These are phyloP conservation scores for Eudasyphora cyanicolor DNA, from an alignment of 2,888 invertebrate genomes.

Conservation along the genomic window DNA sequence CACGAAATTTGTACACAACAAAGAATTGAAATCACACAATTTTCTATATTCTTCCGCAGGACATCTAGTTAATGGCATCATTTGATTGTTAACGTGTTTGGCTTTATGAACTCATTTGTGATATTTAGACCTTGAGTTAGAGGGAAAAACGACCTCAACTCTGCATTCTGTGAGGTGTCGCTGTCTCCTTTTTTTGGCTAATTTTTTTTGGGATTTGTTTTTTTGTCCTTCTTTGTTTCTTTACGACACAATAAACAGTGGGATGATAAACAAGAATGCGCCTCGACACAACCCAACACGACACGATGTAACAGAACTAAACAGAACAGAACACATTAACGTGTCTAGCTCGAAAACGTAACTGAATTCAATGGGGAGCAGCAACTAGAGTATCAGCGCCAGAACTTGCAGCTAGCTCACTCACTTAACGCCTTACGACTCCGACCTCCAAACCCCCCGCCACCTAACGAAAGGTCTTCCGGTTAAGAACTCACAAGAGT, in stretches of 20 bases:
- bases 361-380: conserved; percentile 38
- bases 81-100: not conserved
- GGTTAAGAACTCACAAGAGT: not conserved
- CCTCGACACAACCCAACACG: not conserved
- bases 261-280: not conserved
- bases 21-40: not conserved
- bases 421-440: not conserved
- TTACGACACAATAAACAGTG: not conserved
- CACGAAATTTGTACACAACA: not conserved
- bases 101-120: too few species aligned
- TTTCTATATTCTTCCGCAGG: not conserved
- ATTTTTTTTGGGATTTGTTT: too few species aligned
- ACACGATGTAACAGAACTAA: not conserved
- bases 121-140: too few species aligned
- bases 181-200: too few species aligned
- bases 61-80: not conserved
- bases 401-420: not conserved
- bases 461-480: not conserved
- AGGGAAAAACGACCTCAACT: too few species aligned
- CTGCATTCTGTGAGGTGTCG: too few species aligned
- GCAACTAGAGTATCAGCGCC: not conserved
- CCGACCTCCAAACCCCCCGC: not conserved
- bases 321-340: conserved; percentile 46
- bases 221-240: not conserved
- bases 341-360: conserved; percentile 45